Evolutionary conservation across 2,113 vertebrate species (phyloP).

Genomic region (Coregonus clupeaformis): DNA sequence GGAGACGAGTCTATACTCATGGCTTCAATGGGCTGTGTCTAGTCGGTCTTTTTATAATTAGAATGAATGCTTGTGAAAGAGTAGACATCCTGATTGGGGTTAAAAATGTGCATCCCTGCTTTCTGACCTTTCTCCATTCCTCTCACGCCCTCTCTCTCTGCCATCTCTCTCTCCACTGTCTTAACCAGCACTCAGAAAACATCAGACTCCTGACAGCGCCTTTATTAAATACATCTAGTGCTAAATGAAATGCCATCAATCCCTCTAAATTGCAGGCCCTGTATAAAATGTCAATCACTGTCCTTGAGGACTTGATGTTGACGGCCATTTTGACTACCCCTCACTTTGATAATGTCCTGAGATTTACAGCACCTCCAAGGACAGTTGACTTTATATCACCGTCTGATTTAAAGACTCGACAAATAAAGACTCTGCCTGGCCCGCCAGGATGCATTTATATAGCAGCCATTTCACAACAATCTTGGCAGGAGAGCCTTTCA

Average conservation of each 20-base stretch:
- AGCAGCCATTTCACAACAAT: conserved; percentile 21
- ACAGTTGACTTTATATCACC: conserved; percentile 41
- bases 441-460: conserved; percentile 13
- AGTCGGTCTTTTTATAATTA: neutral
- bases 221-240: conserved; percentile 59
- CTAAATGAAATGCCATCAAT: conserved; percentile 63
- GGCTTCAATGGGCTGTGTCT: neutral
- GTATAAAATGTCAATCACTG: conserved; percentile 60
- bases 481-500: conserved; percentile 7
- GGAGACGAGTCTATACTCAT: too few relatives aligned
- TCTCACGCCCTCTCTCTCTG: conserved; percentile 17
- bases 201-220: conserved; percentile 30
- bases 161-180: conserved; percentile 5
- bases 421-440: conserved; percentile 29
- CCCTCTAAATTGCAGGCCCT: conserved; percentile 49
- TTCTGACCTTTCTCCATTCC: conserved; percentile 45
- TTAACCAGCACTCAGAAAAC: conserved; percentile 55
- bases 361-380: conserved; percentile 48
- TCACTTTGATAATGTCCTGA: conserved; percentile 44
- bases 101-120: conserved; percentile 38
- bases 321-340: conserved; percentile 41
- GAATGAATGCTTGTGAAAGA: conserved; percentile 16
- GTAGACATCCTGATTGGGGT: conserved; percentile 32
- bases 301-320: conserved; percentile 40
- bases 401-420: conserved; percentile 39